phyloP scores from a whole-genome alignment of 2,113 vertebrate genomes.

The Leucopsar rothschildi region DNA sequence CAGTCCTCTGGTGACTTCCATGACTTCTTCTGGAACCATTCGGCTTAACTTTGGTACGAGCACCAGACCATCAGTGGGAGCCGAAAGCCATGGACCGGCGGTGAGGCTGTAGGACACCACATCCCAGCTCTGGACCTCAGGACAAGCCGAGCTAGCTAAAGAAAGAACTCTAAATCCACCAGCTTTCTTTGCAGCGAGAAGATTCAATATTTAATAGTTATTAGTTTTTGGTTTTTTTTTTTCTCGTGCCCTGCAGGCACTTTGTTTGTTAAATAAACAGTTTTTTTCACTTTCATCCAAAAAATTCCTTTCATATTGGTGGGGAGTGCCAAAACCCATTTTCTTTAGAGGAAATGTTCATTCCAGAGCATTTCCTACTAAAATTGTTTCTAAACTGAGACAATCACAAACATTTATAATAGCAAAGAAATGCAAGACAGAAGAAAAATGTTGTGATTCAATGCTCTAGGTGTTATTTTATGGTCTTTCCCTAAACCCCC shows the following conservation, averaged over 20 bases:
- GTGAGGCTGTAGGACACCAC: too few species aligned
- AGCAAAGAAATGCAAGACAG: background rate
- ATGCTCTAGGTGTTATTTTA: too few species aligned
- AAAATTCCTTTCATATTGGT: background rate
- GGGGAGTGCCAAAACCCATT: background rate
- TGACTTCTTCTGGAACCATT: background rate
- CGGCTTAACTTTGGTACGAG: background rate
- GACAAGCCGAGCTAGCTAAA: too few species aligned
- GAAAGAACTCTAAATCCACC: too few species aligned
- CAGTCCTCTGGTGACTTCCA: background rate
- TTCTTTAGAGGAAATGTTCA: background rate
- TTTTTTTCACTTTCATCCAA: background rate
- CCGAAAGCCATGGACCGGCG: background rate
- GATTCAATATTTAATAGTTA: too few species aligned
- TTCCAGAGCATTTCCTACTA: background rate
- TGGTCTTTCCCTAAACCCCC: too few species aligned
- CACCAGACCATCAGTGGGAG: background rate
- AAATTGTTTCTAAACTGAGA: background rate
- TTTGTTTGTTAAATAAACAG: background rate
- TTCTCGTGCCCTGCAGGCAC: background rate
- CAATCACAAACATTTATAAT: background rate
- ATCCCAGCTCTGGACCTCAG: too few species aligned
- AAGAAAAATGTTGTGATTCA: background rate
- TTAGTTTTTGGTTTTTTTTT: too few species aligned
- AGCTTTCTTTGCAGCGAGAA: too few species aligned